phyloP scores from a whole-genome alignment of 2,797 vertebrate species.

The Myotis planiceps region DNA sequence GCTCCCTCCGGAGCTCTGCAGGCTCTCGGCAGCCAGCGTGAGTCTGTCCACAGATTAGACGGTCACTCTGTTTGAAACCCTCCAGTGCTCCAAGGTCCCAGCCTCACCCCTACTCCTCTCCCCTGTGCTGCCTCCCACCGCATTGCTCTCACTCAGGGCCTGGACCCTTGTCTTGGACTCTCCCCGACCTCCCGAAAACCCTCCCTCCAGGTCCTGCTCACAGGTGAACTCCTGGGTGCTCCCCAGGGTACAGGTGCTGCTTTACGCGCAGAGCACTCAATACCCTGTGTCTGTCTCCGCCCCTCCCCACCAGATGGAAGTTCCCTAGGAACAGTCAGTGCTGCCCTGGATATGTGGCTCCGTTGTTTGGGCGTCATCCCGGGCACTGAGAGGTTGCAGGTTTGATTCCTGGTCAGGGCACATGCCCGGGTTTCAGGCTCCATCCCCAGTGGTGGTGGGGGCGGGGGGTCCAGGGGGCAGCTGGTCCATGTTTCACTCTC shows the following conservation, averaged over 20 bases:
- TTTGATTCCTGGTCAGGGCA: not conserved
- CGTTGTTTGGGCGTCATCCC: not conserved
- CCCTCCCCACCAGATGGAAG: not conserved
- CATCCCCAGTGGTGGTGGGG: not conserved
- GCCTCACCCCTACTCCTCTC: not conserved
- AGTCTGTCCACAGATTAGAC: not conserved
- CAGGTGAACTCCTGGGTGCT: not conserved
- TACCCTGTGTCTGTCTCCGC: rapidly evolving
- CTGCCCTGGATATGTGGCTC: not conserved
- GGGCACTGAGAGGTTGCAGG: not conserved
- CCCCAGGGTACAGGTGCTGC: not conserved
- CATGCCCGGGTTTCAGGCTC: not conserved
- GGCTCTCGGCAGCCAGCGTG: not conserved
- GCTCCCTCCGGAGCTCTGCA: not conserved
- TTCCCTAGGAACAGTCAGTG: not conserved
- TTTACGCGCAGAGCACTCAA: rapidly evolving
- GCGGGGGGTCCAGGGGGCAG: not conserved
- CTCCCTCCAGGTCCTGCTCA: not conserved
- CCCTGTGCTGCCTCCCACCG: not conserved
- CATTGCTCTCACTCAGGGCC: rapidly evolving
- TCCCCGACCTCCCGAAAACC: not conserved
- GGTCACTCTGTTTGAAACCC: not conserved
- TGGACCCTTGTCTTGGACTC: not conserved
- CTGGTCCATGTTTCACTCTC: not conserved
- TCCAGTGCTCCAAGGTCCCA: not conserved